These are phyloP conservation scores for Episyrphus balteatus DNA, from an alignment of 1,140 invertebrate species.

Conservation along the genomic window DNA sequence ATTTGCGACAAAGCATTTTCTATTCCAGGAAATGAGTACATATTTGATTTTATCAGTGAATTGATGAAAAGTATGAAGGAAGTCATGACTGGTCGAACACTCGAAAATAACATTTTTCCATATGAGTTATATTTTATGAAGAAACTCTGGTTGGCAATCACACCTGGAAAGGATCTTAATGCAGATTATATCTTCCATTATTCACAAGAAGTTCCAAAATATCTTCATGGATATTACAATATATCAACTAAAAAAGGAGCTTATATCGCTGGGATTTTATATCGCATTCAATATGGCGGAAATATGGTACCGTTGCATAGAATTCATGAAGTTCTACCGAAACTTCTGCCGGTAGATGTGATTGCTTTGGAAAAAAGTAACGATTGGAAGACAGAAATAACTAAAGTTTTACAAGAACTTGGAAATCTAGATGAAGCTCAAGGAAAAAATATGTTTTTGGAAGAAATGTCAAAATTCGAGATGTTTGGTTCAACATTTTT, in stretches of 20 bases:
- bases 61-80: slow-evolving; percentile 76
- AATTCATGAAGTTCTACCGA: slow-evolving; percentile 54
- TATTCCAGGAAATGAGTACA: slow-evolving; percentile 84
- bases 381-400: slow-evolving; percentile 77
- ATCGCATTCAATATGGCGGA: slow-evolving; percentile 63
- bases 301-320: slow-evolving; percentile 48
- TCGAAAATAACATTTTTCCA: slow-evolving; percentile 53
- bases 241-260: slow-evolving; percentile 68
- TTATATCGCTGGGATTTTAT: slow-evolving; percentile 68
- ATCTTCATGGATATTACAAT: slow-evolving; percentile 79
- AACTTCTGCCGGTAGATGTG: slow-evolving; percentile 72
- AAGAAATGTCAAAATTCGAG: slow-evolving; percentile 67
- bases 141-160: slow-evolving; percentile 81
- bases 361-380: slow-evolving; percentile 56
- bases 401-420: slow-evolving; percentile 47
- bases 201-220: slow-evolving; percentile 89
- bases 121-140: slow-evolving; percentile 96
- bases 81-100: slow-evolving; percentile 60
- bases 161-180: slow-evolving; percentile 73
- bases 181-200: slow-evolving; percentile 92
- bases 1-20: slow-evolving; percentile 81
- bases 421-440: slow-evolving; percentile 45
- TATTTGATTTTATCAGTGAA: slow-evolving; percentile 91
- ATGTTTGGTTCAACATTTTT: slow-evolving; percentile 95
- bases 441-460: slow-evolving; percentile 76